Base-by-base conservation (phyloP, 2,797 vertebrate genomes). In the Ctenopoma kingsleyae region DNA sequence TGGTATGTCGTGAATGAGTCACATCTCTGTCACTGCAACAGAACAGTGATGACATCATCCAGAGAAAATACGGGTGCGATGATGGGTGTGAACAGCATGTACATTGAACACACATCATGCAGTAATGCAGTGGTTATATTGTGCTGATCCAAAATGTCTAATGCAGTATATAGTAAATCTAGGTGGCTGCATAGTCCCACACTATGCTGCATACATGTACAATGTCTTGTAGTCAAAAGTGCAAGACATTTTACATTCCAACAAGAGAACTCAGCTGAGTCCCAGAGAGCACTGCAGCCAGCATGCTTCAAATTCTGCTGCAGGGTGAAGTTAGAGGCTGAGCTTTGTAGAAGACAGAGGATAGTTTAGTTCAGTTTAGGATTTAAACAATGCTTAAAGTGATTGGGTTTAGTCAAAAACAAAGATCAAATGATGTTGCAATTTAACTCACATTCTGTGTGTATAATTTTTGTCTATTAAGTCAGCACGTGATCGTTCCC, bases 51-150 rank as follows among this genome's bases (percentile, higher is more conserved):
- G 62, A 69, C 23, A 48, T 73, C 60, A 75, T 63, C 67, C 59
- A 76, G 52, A 71, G 54, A 65, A 70, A 86, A 75, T 57, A 83
- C 47, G 74, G 63, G 72, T 57, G 20, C 80, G 59, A 87, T 73
- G 83, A 86, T 52, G 60, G 74, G 83, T 66, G 65, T 71, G 71
- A 82, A 87, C 69, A 82, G 87, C 82, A 87, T 87, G 78, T 73
- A 92, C 89, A 91, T 58, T 93, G 23, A 82, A 97, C 95, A 95
- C 80, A 92, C 81, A 85, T 95, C 97, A 98, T 98, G 97, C 97
- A 97, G 92, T 61, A 93, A 97, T 95, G 95, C 94, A 92, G 93
- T 95, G 93, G 94, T 67, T 52, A 95, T 94, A 93, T 94, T 95
- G 93, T 93, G 93, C 91, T 95, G 91, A 89, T 93, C 92, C 46